Conservation (phyloP, 1,140 invertebrate genomes). For the Pachypeltis micranthus region DNA sequence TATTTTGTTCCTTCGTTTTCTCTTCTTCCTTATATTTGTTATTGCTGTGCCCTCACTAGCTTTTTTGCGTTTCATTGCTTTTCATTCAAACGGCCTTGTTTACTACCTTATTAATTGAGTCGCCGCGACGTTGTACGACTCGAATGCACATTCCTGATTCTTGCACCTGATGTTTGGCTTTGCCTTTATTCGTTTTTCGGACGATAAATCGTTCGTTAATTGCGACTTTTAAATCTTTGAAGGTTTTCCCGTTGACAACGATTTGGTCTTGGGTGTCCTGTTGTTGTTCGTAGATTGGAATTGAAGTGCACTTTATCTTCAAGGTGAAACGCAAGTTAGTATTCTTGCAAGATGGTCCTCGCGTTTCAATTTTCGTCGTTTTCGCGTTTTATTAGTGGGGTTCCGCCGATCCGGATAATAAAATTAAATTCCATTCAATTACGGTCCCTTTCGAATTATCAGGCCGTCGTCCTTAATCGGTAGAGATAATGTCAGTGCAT, state of each 20-base stretch:
- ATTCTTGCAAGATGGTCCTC: not conserved
- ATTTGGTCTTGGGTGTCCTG: too few species aligned
- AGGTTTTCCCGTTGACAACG: too few species aligned
- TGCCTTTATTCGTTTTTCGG: too few species aligned
- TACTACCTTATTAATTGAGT: too few species aligned
- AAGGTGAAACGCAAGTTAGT: slow-evolving; percentile 8
- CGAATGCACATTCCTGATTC: slow-evolving; percentile 7
- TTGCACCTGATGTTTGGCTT: too few species aligned
- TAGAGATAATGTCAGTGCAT: not conserved
- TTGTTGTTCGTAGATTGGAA: slow-evolving; percentile 2
- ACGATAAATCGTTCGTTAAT: too few species aligned
- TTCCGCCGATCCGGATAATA: too few species aligned
- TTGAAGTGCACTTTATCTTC: slow-evolving; percentile 10
- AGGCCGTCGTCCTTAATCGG: not conserved
- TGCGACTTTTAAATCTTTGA: too few species aligned
- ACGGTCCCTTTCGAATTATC: not conserved
- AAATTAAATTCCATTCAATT: not conserved
- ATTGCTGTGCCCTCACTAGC: too few species aligned
- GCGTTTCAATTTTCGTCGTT: not conserved
- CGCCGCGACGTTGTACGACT: too few species aligned
- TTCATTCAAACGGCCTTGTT: too few species aligned
- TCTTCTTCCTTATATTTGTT: not conserved
- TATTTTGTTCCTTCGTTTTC: not conserved
- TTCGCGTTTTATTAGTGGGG: not conserved
- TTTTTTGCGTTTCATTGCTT: too few species aligned